Evolutionary conservation across 2,888 invertebrate genomes (phyloP).

Genomic region (Itoplectis maculator): DNA sequence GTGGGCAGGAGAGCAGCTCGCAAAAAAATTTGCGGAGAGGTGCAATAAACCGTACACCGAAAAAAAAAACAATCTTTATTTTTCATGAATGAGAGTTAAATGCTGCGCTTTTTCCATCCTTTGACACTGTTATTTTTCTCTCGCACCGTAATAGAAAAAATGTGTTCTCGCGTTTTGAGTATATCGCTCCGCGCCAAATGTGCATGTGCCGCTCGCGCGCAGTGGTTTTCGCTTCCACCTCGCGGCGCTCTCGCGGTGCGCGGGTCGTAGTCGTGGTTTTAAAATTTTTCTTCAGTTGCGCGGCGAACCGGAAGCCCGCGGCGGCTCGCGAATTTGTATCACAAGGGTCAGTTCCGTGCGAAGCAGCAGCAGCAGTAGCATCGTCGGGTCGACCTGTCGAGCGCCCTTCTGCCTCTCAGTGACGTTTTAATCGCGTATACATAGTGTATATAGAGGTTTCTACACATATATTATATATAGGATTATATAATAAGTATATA

Average conservation of each 20-base stretch:
- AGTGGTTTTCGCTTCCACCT: constrained; percentile 15
- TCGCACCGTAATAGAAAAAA: too few relatives aligned
- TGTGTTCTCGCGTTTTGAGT: too few relatives aligned
- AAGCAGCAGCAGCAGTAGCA: neutral
- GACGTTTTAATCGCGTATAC: constrained; percentile 68
- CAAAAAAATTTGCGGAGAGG: neutral
- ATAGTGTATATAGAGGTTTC: constrained; percentile 68
- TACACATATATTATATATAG: constrained; percentile 64
- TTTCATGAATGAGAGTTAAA: too few relatives aligned
- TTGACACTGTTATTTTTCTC: too few relatives aligned
- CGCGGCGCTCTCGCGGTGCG: constrained; percentile 17
- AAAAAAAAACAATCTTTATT: neutral
- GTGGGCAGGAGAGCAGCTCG: neutral
- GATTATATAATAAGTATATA: constrained; percentile 67
- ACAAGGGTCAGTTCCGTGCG: constrained; percentile 49
- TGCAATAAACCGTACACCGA: neutral
- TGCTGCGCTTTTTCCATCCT: too few relatives aligned
- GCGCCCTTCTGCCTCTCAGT: constrained; percentile 11
- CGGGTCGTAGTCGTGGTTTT: constrained; percentile 27
- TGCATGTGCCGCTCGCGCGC: neutral
- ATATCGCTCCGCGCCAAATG: too few relatives aligned
- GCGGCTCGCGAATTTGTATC: constrained; percentile 55
- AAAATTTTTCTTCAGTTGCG: constrained; percentile 58
- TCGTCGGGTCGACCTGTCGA: constrained; percentile 3
- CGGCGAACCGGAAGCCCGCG: constrained; percentile 61